phyloP scores from a whole-genome alignment of 2,888 invertebrate species.

The Drosophila mimetica region DNA sequence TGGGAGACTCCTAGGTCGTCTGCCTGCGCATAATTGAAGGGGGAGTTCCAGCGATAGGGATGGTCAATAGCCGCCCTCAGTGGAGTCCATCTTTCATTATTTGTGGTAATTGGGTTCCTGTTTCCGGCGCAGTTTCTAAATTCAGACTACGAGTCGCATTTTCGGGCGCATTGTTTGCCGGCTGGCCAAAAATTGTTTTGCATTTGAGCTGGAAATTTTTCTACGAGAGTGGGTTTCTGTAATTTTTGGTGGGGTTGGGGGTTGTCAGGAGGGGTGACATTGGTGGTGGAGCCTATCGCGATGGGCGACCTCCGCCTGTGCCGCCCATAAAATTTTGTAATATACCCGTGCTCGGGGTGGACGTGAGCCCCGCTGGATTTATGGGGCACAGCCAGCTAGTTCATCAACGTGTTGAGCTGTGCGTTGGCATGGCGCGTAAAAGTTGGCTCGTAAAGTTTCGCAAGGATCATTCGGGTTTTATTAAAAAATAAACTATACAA shows the following conservation, averaged over 20 bases:
- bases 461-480: slow-evolving; percentile 51
- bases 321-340: slow-evolving; percentile 64
- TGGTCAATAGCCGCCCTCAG: slow-evolving; percentile 4
- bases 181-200: slow-evolving; percentile 39
- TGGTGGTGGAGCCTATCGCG: slow-evolving; percentile 18
- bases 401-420: slow-evolving; percentile 72
- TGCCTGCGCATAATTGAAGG: slow-evolving; percentile 62
- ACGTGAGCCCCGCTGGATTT: slow-evolving; percentile 57
- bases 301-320: slow-evolving; percentile 26
- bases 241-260: background rate
- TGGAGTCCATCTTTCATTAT: slow-evolving; percentile 62
- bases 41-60: slow-evolving; percentile 1
- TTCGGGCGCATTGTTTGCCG: slow-evolving; percentile 41
- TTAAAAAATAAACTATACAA: slow-evolving; percentile 80
- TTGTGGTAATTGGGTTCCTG: slow-evolving; percentile 64
- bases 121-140: slow-evolving; percentile 23
- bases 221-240: background rate
- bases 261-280: background rate
- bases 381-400: slow-evolving; percentile 48
- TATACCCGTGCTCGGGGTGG: slow-evolving; percentile 35
- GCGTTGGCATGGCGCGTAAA: slow-evolving; percentile 51
- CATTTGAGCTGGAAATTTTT: slow-evolving; percentile 57
- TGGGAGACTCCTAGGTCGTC: slow-evolving; percentile 11
- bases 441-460: slow-evolving; percentile 66
- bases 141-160: slow-evolving; percentile 43